phyloP scores from a whole-genome alignment of 2,113 vertebrate genomes.

The Oenanthe oenanthe region DNA sequence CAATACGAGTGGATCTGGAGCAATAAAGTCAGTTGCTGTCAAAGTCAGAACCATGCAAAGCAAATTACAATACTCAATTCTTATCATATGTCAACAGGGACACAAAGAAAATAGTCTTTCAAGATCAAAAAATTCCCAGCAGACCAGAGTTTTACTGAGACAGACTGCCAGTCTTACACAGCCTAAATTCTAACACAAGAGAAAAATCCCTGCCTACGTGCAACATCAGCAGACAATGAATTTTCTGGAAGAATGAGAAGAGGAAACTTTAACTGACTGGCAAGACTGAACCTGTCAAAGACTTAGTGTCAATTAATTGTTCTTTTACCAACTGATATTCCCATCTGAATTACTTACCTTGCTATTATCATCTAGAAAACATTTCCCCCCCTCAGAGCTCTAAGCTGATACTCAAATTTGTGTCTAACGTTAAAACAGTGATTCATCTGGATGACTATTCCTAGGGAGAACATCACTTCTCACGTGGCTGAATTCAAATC shows the following conservation, averaged over 20 bases:
- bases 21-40: neutral
- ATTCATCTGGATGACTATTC: neutral
- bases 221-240: neutral
- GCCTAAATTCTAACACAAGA: neutral
- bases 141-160: neutral
- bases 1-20: neutral
- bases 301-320: neutral
- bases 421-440: neutral
- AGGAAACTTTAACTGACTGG: neutral
- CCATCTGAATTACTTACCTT: neutral
- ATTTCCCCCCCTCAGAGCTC: neutral
- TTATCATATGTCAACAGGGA: neutral
- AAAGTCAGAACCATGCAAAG: neutral
- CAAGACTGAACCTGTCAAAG: neutral
- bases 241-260: neutral
- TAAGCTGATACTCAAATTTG: neutral
- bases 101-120: neutral
- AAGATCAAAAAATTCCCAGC: neutral
- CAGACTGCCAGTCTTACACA: neutral
- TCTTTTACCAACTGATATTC: neutral
- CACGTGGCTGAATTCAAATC: fast-evolving
- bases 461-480: neutral
- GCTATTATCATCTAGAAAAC: neutral
- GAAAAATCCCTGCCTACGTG: neutral
- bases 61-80: neutral